These are phyloP conservation scores for Bambusicola thoracicus DNA, from an alignment of 2,113 vertebrate genomes.

Conservation along the genomic window DNA sequence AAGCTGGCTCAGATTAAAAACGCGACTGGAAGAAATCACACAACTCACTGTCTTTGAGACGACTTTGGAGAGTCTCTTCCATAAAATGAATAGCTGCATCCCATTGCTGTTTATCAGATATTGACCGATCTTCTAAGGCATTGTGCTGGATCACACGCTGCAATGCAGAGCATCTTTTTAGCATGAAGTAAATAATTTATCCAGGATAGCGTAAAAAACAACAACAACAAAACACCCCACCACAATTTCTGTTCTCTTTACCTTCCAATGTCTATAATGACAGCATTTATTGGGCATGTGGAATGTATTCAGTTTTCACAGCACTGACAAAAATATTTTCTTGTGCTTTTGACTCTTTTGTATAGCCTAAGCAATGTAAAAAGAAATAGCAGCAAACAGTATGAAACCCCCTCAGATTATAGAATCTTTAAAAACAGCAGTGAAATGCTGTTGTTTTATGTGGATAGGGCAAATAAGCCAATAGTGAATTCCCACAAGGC, in stretches of 20 bases:
- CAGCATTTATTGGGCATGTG: not conserved
- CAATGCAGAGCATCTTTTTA: not conserved
- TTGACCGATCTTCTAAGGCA: conserved; percentile 96
- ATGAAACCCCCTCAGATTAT: not conserved
- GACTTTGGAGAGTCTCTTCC: conserved; percentile 94
- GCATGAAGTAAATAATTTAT: accelerated
- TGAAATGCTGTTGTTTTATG: not conserved
- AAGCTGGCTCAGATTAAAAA: not conserved
- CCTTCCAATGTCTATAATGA: not conserved
- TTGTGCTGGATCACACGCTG: conserved; percentile 99
- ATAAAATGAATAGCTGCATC: conserved; percentile 98
- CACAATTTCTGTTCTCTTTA: not conserved
- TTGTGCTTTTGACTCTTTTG: not conserved
- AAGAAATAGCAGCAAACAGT: not conserved
- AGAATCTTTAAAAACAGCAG: not conserved
- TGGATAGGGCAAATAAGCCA: not conserved
- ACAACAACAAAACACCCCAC: not conserved
- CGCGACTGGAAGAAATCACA: not conserved
- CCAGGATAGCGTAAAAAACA: not conserved
- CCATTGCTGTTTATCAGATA: conserved; percentile 98
- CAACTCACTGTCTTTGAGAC: conserved; percentile 94
- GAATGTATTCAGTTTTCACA: not conserved
- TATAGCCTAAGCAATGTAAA: not conserved
- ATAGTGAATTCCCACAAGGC: not conserved
- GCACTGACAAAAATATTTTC: not conserved